Evolutionary conservation across 2,888 invertebrate genomes (phyloP).

Genomic region (Rhabditoides inermis): DNA sequence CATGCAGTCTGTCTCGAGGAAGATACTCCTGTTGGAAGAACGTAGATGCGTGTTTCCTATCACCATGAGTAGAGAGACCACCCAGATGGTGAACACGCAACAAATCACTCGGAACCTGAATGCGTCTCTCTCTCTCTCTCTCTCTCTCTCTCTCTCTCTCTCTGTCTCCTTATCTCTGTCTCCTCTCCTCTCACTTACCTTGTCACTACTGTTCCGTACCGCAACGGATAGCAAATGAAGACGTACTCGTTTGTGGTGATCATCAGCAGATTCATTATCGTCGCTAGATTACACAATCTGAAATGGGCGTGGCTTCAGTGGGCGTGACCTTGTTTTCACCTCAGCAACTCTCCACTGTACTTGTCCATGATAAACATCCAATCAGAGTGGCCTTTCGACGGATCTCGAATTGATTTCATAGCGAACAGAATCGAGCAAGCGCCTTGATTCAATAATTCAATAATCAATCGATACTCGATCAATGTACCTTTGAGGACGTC

Average conservation of each 20-base stretch:
- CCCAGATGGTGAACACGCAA: constrained; percentile 19
- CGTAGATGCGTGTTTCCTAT: constrained; percentile 23
- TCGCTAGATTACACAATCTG: constrained; percentile 26
- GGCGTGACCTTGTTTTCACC: constrained; percentile 6
- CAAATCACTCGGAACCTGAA: constrained; percentile 19
- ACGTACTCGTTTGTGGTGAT: constrained; percentile 42
- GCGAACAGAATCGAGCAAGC: constrained; percentile 26
- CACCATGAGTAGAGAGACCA: constrained; percentile 18
- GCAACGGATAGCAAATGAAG: constrained; percentile 35
- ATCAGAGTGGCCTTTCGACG: constrained; percentile 16
- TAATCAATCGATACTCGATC: background rate
- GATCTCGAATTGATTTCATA: too few relatives aligned
- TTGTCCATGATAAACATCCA: constrained; percentile 32
- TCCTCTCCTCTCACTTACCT: constrained; percentile 6
- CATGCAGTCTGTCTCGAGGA: constrained; percentile 26
- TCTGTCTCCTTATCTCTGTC: background rate
- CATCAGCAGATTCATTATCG: constrained; percentile 39
- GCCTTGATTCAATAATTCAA: constrained; percentile 7
- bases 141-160: background rate
- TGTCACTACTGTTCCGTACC: constrained; percentile 29
- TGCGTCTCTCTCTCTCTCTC: background rate
- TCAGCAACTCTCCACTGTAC: constrained; percentile 20
- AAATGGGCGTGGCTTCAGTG: too few relatives aligned
- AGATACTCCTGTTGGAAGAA: constrained; percentile 19
- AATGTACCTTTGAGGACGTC: constrained; percentile 33